Conservation (phyloP, 1,140 invertebrate genomes). For the Sarcophaga bullata region DNA sequence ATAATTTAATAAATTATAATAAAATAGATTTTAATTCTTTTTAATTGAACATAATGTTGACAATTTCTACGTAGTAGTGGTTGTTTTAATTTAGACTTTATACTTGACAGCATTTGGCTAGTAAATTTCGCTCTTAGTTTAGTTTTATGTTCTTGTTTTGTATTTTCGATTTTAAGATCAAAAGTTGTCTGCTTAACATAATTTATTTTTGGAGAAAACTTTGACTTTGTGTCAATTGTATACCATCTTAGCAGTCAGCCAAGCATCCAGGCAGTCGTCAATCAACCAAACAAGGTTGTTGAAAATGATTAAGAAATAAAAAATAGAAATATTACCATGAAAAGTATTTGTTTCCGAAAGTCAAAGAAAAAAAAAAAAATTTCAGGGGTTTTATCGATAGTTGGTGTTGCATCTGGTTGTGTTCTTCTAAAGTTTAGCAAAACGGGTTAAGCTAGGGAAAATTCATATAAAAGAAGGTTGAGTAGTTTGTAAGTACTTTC, state of each 20-base stretch:
- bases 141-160: background rate
- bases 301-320: constrained; percentile 21
- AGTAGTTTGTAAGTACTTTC: constrained; percentile 23
- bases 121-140: background rate
- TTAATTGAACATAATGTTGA: constrained; percentile 2
- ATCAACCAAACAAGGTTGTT: constrained; percentile 15
- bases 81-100: background rate
- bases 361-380: background rate
- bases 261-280: no score
- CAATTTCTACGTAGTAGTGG: background rate
- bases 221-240: constrained; percentile 30
- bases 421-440: background rate
- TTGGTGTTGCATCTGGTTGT: background rate
- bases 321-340: background rate
- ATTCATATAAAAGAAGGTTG: background rate
- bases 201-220: constrained; percentile 34
- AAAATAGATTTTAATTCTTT: no score
- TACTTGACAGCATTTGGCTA: background rate
- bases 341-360: constrained; percentile 32
- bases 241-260: background rate
- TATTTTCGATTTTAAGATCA: constrained; percentile 12
- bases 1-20: no score
- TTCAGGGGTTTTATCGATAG: background rate
- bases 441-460: background rate
- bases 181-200: constrained; percentile 35